These are phyloP conservation scores for Nymphalis c-album DNA, from an alignment of 2,888 invertebrate species.

Conservation along the genomic window DNA sequence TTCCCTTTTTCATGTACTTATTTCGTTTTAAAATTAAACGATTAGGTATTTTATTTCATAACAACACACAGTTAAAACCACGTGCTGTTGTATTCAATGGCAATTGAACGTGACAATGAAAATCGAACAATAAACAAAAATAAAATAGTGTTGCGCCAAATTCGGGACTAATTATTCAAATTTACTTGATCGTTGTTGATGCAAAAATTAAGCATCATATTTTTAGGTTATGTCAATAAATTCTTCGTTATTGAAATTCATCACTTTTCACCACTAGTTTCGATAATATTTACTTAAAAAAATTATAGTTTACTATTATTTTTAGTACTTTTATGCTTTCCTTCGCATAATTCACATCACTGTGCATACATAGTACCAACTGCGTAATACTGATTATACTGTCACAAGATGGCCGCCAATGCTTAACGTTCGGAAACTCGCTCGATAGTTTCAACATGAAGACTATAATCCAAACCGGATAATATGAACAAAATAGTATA, in stretches of 20 bases:
- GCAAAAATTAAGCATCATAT: background rate
- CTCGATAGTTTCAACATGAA: background rate
- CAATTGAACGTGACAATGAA: background rate
- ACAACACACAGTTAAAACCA: background rate
- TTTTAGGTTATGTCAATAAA: background rate
- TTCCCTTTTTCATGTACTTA: too few species aligned
- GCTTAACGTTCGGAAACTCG: conserved; percentile 32
- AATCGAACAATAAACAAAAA: background rate
- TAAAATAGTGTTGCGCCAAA: background rate
- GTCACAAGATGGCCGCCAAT: conserved; percentile 36
- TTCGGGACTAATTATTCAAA: background rate
- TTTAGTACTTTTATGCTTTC: background rate
- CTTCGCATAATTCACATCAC: background rate
- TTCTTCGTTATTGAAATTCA: background rate
- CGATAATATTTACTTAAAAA: background rate
- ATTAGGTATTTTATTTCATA: background rate
- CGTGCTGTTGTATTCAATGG: background rate
- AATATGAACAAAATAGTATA: background rate
- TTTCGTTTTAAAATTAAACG: background rate
- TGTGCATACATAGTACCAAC: conserved; percentile 10
- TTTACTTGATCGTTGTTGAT: background rate
- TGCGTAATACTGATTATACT: conserved; percentile 23
- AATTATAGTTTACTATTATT: background rate
- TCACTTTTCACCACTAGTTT: background rate
- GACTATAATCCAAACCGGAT: too few species aligned